These are phyloP conservation scores for Andrena bucephala DNA, from an alignment of 2,888 invertebrate species.

Conservation along the genomic window DNA sequence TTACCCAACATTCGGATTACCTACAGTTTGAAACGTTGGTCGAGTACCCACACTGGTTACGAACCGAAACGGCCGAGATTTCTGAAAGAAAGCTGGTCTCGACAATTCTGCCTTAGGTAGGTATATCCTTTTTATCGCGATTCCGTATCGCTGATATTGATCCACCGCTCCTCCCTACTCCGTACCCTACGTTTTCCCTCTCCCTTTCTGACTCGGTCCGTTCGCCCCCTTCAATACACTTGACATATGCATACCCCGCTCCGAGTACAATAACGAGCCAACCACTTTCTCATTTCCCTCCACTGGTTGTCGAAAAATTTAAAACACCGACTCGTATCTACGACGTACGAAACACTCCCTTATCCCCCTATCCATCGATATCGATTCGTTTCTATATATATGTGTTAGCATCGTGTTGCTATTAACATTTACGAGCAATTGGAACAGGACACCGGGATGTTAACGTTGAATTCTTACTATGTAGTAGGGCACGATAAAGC, in stretches of 20 bases:
- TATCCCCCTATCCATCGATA: neutral
- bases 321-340: neutral
- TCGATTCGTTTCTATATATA: neutral
- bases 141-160: neutral
- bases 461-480: constrained; percentile 55
- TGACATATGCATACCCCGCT: neutral
- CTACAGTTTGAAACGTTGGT: neutral
- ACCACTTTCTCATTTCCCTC: neutral
- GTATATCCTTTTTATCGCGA: neutral
- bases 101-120: constrained; percentile 4
- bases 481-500: constrained; percentile 68
- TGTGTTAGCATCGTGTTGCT: neutral
- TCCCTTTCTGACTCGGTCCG: neutral
- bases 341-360: neutral
- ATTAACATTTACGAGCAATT: constrained; percentile 2
- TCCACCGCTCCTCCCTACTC: neutral
- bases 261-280: neutral
- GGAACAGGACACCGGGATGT: constrained; percentile 52
- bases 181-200: neutral
- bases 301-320: neutral
- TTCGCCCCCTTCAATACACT: neutral
- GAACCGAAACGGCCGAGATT: neutral
- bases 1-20: neutral
- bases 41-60: neutral
- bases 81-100: constrained; percentile 1